These are phyloP conservation scores for Spodoptera picta DNA, from an alignment of 2,888 invertebrate genomes.

Conservation along the genomic window DNA sequence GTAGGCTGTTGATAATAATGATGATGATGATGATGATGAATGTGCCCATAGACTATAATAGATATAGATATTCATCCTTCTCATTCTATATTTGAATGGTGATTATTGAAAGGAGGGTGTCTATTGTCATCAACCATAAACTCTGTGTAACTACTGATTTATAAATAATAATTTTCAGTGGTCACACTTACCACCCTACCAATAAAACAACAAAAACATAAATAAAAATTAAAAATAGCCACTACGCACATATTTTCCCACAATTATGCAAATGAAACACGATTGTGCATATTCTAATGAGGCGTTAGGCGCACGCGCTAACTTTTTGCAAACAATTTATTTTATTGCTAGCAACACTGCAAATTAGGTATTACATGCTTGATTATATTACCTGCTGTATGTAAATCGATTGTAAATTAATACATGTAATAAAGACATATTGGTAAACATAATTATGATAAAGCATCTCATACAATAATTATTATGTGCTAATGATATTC, in stretches of 20 bases:
- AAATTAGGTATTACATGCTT: conserved; percentile 38
- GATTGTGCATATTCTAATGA: conserved; percentile 49
- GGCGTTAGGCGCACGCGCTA: conserved; percentile 27
- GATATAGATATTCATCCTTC: too few species aligned
- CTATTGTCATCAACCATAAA: too few species aligned
- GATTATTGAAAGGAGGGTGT: too few species aligned
- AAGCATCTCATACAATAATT: conserved; percentile 14
- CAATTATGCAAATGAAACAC: conserved; percentile 47
- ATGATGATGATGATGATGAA: too few species aligned
- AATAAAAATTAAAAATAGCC: neutral
- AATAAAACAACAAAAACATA: conserved; percentile 7
- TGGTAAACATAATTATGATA: conserved; percentile 23
- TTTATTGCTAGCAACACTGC: conserved; percentile 23
- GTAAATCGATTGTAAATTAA: conserved; percentile 26
- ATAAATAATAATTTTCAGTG: too few species aligned
- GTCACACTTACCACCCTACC: neutral
- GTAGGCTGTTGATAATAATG: too few species aligned
- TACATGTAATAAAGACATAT: conserved; percentile 6
- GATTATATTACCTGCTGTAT: conserved; percentile 28
- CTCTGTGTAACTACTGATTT: too few species aligned
- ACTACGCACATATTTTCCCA: conserved; percentile 24
- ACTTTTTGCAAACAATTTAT: conserved; percentile 38
- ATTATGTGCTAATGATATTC: conserved; percentile 27
- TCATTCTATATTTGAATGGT: too few species aligned
- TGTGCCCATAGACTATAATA: too few species aligned